Conservation (phyloP, 2,888 invertebrate species). For the Drosophila pseudotakahashii region DNA sequence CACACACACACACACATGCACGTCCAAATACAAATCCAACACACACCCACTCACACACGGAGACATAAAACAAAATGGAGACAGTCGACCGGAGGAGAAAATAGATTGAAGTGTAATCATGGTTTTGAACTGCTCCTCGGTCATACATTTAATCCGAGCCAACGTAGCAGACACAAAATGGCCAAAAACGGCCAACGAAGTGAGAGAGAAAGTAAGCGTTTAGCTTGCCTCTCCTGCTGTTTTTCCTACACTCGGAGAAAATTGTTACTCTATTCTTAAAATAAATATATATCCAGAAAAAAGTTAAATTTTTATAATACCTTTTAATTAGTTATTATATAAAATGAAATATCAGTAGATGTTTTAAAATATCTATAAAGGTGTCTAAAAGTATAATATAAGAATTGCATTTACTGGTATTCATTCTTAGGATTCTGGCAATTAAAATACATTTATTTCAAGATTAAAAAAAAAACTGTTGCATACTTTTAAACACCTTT, state of each 20-base stretch:
- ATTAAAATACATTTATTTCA: too few species aligned
- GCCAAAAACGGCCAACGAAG: constrained; percentile 63
- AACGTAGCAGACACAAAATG: constrained; percentile 75
- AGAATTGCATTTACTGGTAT: too few species aligned
- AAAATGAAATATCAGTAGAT: too few species aligned
- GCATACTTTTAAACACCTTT: too few species aligned
- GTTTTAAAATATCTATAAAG: too few species aligned
- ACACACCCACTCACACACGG: constrained; percentile 4
- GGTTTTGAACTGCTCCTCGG: constrained; percentile 79
- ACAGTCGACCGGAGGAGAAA: constrained; percentile 52
- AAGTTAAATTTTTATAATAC: too few species aligned
- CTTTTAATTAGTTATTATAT: too few species aligned
- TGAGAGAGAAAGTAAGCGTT: constrained; percentile 67
- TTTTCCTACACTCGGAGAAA: constrained; percentile 6
- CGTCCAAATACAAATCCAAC: neutral
- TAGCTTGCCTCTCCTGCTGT: constrained; percentile 26
- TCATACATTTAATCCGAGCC: constrained; percentile 76
- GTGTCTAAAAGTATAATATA: too few species aligned
- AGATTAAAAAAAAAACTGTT: too few species aligned
- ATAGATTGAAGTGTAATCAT: constrained; percentile 80
- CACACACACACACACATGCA: constrained; percentile 2
- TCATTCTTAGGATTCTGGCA: too few species aligned
- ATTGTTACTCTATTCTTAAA: too few species aligned
- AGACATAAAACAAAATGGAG: constrained; percentile 77
- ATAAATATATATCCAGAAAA: too few species aligned